Conservation (phyloP, 2,797 vertebrate species). For the Molossus molossus region DNA sequence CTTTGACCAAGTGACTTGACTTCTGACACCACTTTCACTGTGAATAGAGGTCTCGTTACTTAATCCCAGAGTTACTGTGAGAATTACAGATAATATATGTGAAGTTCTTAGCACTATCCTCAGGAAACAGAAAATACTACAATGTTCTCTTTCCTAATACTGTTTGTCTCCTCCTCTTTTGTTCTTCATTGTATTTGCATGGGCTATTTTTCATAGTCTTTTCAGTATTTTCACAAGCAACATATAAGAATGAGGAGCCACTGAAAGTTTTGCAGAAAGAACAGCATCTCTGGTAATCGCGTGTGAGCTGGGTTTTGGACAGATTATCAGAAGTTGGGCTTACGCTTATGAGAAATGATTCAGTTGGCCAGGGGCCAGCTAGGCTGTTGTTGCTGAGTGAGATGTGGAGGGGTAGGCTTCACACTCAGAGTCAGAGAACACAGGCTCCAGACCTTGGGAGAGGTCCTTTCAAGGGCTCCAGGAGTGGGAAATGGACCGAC, state of each 20-base stretch:
- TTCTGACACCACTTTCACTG: not conserved
- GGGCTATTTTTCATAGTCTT: conserved; percentile 1
- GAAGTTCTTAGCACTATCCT: conserved; percentile 20
- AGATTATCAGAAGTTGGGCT: not conserved
- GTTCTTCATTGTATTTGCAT: conserved; percentile 21
- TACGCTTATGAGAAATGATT: conserved; percentile 62
- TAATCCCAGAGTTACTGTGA: not conserved
- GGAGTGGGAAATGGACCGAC: conserved; percentile 72
- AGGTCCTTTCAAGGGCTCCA: conserved; percentile 66
- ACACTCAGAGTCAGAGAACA: conserved; percentile 45
- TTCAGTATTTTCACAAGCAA: conserved; percentile 44
- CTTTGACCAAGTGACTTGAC: conserved; percentile 8
- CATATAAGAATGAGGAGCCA: not conserved
- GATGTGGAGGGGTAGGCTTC: conserved; percentile 5
- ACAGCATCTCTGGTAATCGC: not conserved
- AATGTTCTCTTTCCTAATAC: not conserved
- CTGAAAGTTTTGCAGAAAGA: conserved; percentile 38
- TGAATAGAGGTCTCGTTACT: not conserved
- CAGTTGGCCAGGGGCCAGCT: conserved; percentile 25
- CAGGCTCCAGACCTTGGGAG: not conserved
- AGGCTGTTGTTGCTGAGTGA: conserved; percentile 45
- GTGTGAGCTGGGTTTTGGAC: not conserved
- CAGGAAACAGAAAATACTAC: not conserved
- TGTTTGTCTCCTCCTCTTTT: conserved; percentile 23
- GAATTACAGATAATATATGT: not conserved